phyloP scores from a whole-genome alignment of 2,888 invertebrate species.

The Oxyscelio sp. region DNA sequence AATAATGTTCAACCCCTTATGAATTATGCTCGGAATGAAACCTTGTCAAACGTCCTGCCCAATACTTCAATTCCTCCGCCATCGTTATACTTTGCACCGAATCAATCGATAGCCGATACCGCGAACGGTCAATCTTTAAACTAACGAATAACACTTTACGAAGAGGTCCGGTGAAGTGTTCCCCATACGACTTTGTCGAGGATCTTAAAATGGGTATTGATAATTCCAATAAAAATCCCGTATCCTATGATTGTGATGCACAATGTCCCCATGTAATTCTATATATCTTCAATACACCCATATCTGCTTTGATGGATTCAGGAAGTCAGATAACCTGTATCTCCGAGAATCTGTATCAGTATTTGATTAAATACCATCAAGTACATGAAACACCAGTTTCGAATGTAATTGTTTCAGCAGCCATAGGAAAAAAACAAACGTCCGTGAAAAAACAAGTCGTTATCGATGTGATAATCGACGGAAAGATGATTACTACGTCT shows the following conservation, averaged over 20 bases:
- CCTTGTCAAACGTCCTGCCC: too few species aligned
- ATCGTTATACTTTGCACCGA: too few species aligned
- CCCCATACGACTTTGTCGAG: slow-evolving; percentile 22
- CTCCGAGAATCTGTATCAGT: slow-evolving; percentile 53
- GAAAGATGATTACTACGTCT: not conserved
- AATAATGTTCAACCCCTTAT: too few species aligned
- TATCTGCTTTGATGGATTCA: slow-evolving; percentile 60
- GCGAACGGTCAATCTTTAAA: slow-evolving; percentile 55
- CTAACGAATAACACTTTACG: slow-evolving; percentile 38
- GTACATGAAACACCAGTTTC: slow-evolving; percentile 57
- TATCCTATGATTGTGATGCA: too few species aligned
- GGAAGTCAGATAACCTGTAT: slow-evolving; percentile 74
- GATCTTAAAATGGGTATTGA: slow-evolving; percentile 49
- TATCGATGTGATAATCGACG: slow-evolving; percentile 37
- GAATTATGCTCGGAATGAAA: too few species aligned
- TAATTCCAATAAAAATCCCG: too few species aligned
- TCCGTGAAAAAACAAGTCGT: slow-evolving; percentile 56
- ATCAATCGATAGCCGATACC: not conserved
- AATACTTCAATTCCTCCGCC: too few species aligned
- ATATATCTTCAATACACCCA: slow-evolving; percentile 18
- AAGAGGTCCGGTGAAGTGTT: slow-evolving; percentile 39
- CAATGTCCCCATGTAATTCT: slow-evolving; percentile 47
- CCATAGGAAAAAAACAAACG: slow-evolving; percentile 56
- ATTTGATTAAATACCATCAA: slow-evolving; percentile 22
- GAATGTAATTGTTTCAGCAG: slow-evolving; percentile 51